These are phyloP conservation scores for Melieria picta DNA, from an alignment of 2,888 invertebrate genomes.

Conservation along the genomic window DNA sequence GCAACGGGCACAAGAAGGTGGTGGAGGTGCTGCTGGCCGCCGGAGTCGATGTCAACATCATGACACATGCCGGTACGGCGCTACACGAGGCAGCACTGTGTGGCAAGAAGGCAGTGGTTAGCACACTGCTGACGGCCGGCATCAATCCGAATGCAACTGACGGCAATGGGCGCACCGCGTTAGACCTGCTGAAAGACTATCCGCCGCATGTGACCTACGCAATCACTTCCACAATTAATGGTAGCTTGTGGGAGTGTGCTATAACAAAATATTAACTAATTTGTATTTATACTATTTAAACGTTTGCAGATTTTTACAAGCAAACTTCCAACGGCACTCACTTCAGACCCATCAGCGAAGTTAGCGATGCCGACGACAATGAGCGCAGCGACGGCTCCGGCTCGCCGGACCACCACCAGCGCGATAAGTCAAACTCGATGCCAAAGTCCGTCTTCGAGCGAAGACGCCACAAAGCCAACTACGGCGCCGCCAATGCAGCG, in stretches of 20 bases:
- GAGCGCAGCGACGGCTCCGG: constrained; percentile 48
- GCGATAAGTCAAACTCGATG: constrained; percentile 45
- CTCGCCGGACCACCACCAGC: constrained; percentile 41
- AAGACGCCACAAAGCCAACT: constrained; percentile 44
- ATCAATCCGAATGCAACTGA: constrained; percentile 83
- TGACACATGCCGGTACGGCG: constrained; percentile 87
- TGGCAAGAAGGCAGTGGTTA: constrained; percentile 88
- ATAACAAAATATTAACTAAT: constrained; percentile 64
- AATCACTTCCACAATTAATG: constrained; percentile 82
- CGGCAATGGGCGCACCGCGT: constrained; percentile 82
- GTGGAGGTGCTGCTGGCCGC: constrained; percentile 83
- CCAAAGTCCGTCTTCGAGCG: constrained; percentile 50
- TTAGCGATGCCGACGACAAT: constrained; percentile 38
- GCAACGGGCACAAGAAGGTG: constrained; percentile 89
- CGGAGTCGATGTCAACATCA: constrained; percentile 88
- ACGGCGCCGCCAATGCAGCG: constrained; percentile 45
- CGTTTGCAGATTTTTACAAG: constrained; percentile 45
- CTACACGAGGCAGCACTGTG: constrained; percentile 93
- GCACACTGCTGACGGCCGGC: constrained; percentile 80
- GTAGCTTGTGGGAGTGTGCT: constrained; percentile 42
- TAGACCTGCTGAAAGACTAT: constrained; percentile 85
- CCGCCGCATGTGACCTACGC: constrained; percentile 87
- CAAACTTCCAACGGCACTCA: constrained; percentile 35
- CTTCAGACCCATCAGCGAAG: constrained; percentile 37
- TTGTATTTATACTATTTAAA: constrained; percentile 31